phyloP scores from a whole-genome alignment of 2,888 invertebrate genomes.

The Tetanocera ferruginea region DNA sequence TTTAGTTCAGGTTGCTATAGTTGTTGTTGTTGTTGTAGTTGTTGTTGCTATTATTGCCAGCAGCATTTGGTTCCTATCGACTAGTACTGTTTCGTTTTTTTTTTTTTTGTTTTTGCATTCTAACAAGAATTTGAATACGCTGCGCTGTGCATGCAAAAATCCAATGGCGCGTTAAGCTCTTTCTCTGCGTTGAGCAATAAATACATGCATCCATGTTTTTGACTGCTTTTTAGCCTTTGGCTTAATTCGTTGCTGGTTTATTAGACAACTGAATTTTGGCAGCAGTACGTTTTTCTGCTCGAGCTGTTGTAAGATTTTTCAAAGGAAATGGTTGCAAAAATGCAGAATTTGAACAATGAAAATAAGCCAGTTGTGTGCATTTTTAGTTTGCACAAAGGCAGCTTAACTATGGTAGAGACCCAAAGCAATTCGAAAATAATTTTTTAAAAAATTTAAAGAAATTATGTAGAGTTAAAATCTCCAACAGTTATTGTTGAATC shows the following conservation, averaged over 20 bases:
- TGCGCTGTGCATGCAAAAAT: not conserved
- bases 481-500: no score
- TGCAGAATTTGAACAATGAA: no score
- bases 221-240: constrained; percentile 7
- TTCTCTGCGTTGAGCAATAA: constrained; percentile 1
- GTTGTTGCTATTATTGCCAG: not conserved
- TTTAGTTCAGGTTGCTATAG: not conserved
- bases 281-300: no score
- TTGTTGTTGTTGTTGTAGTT: not conserved
- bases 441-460: no score
- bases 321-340: no score
- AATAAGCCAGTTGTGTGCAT: no score
- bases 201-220: constrained; percentile 4
- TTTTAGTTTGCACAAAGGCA: no score
- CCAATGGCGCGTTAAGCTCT: constrained; percentile 1
- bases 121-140: not conserved
- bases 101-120: not conserved
- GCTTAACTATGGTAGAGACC: no score
- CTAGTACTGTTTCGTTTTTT: not conserved
- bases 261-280: no score
- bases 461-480: no score
- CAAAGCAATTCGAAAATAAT: no score
- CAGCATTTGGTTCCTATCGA: not conserved
- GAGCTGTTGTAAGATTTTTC: no score
- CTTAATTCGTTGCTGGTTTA: not conserved